Percentiles rank a stretch among this genome's conserved stretches.
Conservation (phyloP, 2,888 invertebrate genomes). For the Mallateleia sp. region DNA sequence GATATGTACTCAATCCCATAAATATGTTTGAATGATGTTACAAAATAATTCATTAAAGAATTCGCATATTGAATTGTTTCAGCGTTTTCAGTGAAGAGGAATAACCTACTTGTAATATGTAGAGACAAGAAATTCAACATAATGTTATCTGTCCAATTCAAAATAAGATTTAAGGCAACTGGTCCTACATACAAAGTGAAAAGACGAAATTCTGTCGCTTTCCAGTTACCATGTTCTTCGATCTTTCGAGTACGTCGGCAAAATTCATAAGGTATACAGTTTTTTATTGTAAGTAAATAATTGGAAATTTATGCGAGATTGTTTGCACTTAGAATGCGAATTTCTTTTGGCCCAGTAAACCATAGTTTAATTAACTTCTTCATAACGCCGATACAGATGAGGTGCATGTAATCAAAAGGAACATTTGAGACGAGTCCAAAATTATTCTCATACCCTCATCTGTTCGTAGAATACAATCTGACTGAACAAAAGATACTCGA, state of each 20-base stretch:
- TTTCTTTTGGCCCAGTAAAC: not conserved
- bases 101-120: conserved; percentile 4
- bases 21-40: too few relatives aligned
- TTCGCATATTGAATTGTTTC: not conserved
- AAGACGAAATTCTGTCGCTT: conserved; percentile 26
- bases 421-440: conserved; percentile 28
- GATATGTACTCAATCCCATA: too few relatives aligned
- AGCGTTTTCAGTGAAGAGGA: not conserved
- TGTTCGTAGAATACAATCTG: not conserved
- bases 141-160: not conserved
- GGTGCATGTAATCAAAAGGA: conserved; percentile 31
- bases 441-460: conserved; percentile 5
- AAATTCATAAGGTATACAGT: conserved; percentile 8
- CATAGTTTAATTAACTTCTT: conserved; percentile 15
- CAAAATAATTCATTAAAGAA: too few relatives aligned
- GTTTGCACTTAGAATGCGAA: not conserved
- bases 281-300: not conserved
- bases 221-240: conserved; percentile 14
- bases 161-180: not conserved
- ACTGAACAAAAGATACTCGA: conserved; percentile 1
- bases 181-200: conserved; percentile 24
- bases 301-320: not conserved
- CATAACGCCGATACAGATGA: not conserved
- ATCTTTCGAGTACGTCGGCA: not conserved
- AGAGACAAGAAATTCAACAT: conserved; percentile 21